phyloP scores from a whole-genome alignment of 2,113 vertebrate species.

The Uropsilus gracilis region DNA sequence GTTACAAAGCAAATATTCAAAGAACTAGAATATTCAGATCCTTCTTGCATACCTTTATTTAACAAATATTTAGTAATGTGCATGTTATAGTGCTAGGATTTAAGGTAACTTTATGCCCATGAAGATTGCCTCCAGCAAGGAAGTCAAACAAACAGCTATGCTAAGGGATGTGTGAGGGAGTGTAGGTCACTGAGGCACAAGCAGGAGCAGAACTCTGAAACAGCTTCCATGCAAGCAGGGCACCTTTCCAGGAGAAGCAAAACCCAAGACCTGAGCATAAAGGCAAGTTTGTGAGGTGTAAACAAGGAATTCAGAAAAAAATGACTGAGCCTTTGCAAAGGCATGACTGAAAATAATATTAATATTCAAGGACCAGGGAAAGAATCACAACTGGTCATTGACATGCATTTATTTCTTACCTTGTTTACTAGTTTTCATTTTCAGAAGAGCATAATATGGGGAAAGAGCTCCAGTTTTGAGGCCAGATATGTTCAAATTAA shows the following conservation, averaged over 20 bases:
- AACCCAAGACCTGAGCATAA: not conserved
- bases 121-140: not conserved
- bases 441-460: not conserved
- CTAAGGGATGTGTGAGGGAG: no score
- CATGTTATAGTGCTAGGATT: not conserved
- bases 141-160: not conserved
- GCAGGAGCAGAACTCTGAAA: not conserved
- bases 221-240: not conserved
- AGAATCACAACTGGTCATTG: not conserved
- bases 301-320: not conserved
- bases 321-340: not conserved
- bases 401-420: not conserved
- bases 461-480: not conserved
- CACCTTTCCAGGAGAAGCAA: not conserved
- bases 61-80: not conserved
- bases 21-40: not conserved
- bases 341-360: not conserved
- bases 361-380: not conserved
- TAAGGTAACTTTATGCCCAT: not conserved
- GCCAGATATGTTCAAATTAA: not conserved
- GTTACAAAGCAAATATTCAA: not conserved
- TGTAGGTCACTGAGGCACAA: not conserved
- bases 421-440: not conserved
- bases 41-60: not conserved
- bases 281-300: no score